These are phyloP conservation scores for Octonoba sinensis DNA, from an alignment of 2,888 invertebrate species.

Conservation along the genomic window DNA sequence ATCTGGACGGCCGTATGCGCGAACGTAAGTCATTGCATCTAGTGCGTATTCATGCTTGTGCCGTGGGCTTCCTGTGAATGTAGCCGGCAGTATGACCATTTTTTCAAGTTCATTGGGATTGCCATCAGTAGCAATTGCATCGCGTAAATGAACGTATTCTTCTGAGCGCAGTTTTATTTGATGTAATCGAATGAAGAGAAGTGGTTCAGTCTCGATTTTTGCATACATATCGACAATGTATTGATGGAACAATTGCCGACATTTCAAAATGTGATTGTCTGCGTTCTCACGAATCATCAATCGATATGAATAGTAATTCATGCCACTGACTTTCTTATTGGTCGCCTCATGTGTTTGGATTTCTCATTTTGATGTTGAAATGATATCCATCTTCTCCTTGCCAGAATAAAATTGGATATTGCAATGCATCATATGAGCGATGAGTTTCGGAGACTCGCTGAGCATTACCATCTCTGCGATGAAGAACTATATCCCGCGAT, in stretches of 20 bases:
- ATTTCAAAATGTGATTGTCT: no score
- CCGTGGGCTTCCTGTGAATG: no score
- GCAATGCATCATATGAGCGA: conserved; percentile 63
- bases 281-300: conserved; percentile 39
- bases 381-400: conserved; percentile 66
- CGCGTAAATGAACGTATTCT: conserved; percentile 67
- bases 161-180: no score
- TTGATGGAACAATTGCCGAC: conserved; percentile 66
- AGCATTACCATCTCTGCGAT: conserved; percentile 40
- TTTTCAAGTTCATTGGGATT: conserved; percentile 46
- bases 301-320: conserved; percentile 63
- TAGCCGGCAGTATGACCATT: conserved; percentile 66
- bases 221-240: conserved; percentile 66
- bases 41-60: no score
- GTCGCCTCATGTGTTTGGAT: conserved; percentile 5
- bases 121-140: conserved; percentile 59
- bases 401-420: conserved; percentile 67
- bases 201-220: conserved; percentile 65
- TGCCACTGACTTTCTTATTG: conserved; percentile 56
- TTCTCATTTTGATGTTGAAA: conserved; percentile 15
- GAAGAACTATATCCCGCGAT: conserved; percentile 56
- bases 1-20: no score
- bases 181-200: conserved; percentile 29
- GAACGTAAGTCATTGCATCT: no score
- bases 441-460: conserved; percentile 53